Base-by-base conservation (phyloP, 2,797 vertebrate species). In the Mionectes olivaceus region DNA sequence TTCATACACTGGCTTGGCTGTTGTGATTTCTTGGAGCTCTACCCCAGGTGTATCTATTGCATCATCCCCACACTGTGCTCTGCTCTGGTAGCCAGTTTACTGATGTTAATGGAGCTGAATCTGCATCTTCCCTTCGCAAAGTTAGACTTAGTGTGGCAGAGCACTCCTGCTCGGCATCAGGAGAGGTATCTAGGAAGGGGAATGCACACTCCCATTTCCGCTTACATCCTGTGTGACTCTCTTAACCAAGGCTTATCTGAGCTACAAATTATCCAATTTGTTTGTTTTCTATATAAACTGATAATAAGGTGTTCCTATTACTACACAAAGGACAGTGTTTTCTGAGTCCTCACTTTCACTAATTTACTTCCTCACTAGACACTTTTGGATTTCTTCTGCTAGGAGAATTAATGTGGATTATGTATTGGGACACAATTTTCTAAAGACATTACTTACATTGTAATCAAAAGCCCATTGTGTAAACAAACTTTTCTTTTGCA, bases 381-480 rank as follows among this genome's bases (percentile, higher is more conserved):
- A 57, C 13, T 88, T 88, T 32, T 1, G 5, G 30, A 67, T 91
- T 95, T 91, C 76, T 90, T 65, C 55, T 91, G 30, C 70, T 93
- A 52, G 52, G 52, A 88, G 37, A 10, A 60, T 83, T 87, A 89
- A 57, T 49, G 35, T 47, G 75, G 87, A 77, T 89, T 94, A 87
- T 94, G 90, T 91, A 94, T 94, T 79, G 70, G 47, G 63, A 70
- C 35, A 56, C 44, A 67, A 33, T 91, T 94, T 96, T 90, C 89
- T 76, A 63, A 93, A 79, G 52, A 60, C 63, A 56, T 28, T 59
- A 24, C 70, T 93, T 78, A 53, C 17, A 18, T 9, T 84, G 41
- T 59, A 87, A 52, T 94, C 91, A 70, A 64, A 93, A 76, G 24
- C 28, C 32, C 44, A 25, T 14, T 61, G n/a, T 50, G 27, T 43